Evolutionary conservation across 2,113 vertebrate genomes (phyloP), one percentile per base, ranked within the genome.

Genomic region (Hydrolagus affinis): DNA sequence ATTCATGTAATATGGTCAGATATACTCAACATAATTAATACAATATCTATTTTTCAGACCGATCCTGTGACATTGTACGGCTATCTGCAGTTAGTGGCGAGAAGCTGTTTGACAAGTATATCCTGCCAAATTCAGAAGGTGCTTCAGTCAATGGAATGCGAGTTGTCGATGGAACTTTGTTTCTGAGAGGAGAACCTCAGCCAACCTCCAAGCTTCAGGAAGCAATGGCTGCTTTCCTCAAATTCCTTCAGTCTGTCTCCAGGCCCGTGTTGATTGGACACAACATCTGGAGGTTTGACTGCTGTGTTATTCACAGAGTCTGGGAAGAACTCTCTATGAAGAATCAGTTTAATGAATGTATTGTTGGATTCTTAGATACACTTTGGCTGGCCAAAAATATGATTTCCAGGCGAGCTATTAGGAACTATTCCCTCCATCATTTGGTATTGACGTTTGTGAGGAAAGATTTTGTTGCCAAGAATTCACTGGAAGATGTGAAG

Each of bases 241-340:
- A 62, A 6, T 86, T 86, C 57, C 85, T 86, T 72, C 72, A 73
- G 59, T 14, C n/a, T 1, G 7, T 86, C 14, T 6, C 30, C 72
- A 30, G 11, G 28, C 85, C 85, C 62, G 28, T 76, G 72, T 23
- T 86, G 59, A 14, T 21, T 23, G 85, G 70, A 11, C 85, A 86
- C 30, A 86, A 86, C 71, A 64, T 64, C 59, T 75, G 73, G 85
- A 86, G 62, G 28, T 86, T 86, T 75, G 85, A 86, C 19, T 23
- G 68, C 57, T 72, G 72, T 32, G n/a, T 86, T 11, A 30, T 86
- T n/a, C 10, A 60, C 1, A 68, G 60, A 44, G 60, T 21, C 32
- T 66, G 32, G 23, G 60, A 86, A 30, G 25, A 86, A 25, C 32
- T 86, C 60, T 75, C 57, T 56, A 62, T 86, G 70, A 86, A 75